These are phyloP conservation scores for Drosophila anomalata DNA, from an alignment of 2,888 invertebrate species.

Conservation along the genomic window DNA sequence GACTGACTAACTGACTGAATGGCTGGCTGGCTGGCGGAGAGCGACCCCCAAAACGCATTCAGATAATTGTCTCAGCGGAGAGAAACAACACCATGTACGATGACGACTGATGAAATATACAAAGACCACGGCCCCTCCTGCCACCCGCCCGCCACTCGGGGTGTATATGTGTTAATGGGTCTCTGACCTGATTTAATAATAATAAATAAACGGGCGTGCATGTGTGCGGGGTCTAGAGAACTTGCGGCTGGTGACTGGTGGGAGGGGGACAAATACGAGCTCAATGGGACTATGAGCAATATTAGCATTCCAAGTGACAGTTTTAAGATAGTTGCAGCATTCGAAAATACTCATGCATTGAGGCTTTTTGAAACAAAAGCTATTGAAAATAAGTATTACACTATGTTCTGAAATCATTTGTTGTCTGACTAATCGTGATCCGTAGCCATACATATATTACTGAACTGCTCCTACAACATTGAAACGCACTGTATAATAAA, in stretches of 20 bases:
- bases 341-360: not conserved
- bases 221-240: slow-evolving; percentile 1
- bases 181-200: slow-evolving; percentile 82
- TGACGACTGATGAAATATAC: slow-evolving; percentile 52
- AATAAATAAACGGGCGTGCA: slow-evolving; percentile 63
- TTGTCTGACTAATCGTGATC: no score
- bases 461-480: not conserved
- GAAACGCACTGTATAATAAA: slow-evolving; percentile 26
- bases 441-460: not conserved
- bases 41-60: slow-evolving; percentile 34
- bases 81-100: slow-evolving; percentile 36
- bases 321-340: no score
- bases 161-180: slow-evolving; percentile 79
- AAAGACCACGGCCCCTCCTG: slow-evolving; percentile 20
- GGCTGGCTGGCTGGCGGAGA: slow-evolving; percentile 16
- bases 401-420: no score
- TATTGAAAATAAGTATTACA: not conserved
- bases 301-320: slow-evolving; percentile 2
- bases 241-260: slow-evolving; percentile 2
- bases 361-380: not conserved
- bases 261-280: slow-evolving; percentile 36
- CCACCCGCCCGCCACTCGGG: not conserved
- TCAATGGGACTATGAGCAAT: slow-evolving; percentile 2
- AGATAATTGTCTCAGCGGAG: slow-evolving; percentile 42
- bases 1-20: slow-evolving; percentile 26